Evolutionary conservation across 2,888 invertebrate species (phyloP).

Genomic region (Strigamia maritima): DNA sequence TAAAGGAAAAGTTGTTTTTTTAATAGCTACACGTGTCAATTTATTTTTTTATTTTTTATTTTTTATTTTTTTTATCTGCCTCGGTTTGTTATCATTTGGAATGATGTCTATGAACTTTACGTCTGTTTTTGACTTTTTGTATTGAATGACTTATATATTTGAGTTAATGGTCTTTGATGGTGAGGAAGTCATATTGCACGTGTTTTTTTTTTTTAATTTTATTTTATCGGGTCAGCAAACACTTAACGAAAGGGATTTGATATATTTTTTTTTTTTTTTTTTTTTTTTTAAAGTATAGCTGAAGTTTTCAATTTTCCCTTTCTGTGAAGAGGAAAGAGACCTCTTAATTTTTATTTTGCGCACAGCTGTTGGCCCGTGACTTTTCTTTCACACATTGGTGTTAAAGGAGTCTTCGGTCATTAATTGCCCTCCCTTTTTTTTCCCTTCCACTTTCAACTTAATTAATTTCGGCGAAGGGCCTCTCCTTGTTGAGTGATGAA

Average conservation of each 20-base stretch:
- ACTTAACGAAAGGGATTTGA: background rate
- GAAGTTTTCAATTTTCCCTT: slow-evolving; percentile 30
- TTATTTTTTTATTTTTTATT: background rate
- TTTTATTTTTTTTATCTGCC: background rate
- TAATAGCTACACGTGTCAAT: background rate
- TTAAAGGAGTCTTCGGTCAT: slow-evolving; percentile 32
- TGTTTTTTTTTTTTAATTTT: background rate
- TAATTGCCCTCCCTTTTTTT: slow-evolving; percentile 31
- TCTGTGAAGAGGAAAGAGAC: slow-evolving; percentile 7
- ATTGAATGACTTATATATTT: background rate
- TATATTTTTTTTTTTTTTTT: background rate
- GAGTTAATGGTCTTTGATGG: background rate
- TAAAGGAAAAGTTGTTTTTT: background rate
- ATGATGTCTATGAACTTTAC: slow-evolving; percentile 17
- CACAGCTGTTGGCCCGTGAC: slow-evolving; percentile 30
- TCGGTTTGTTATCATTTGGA: background rate
- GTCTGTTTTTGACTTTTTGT: background rate
- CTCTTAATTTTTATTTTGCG: slow-evolving; percentile 29
- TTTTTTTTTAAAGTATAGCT: background rate
- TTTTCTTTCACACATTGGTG: slow-evolving; percentile 28
- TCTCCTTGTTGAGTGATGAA: slow-evolving; percentile 30
- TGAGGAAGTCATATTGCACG: slow-evolving; percentile 5
- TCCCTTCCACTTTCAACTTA: slow-evolving; percentile 30
- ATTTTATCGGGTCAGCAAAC: background rate
- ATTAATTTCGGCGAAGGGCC: slow-evolving; percentile 32